These are phyloP conservation scores for Sycophila texana DNA, from an alignment of 2,888 invertebrate genomes.

Conservation along the genomic window DNA sequence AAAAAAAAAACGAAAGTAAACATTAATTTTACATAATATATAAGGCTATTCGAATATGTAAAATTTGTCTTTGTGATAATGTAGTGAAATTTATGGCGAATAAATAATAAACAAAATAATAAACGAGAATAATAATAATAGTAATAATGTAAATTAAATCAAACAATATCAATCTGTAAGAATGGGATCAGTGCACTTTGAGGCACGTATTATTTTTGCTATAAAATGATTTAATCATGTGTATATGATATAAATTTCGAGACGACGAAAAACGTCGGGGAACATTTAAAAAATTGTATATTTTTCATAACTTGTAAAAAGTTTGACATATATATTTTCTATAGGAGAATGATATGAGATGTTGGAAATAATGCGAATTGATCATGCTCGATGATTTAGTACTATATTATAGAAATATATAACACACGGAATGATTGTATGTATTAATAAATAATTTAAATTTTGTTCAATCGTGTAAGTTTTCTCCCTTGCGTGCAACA, in stretches of 20 bases:
- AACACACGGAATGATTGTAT: conserved; percentile 9
- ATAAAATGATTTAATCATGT: conserved; percentile 33
- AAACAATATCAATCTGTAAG: conserved; percentile 1
- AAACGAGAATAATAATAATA: too few species aligned
- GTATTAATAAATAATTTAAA: conserved; percentile 18
- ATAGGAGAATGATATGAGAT: neutral
- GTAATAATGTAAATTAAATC: conserved; percentile 3
- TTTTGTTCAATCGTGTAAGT: conserved; percentile 22
- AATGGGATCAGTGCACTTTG: conserved; percentile 34
- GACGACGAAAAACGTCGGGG: neutral
- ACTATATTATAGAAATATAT: neutral
- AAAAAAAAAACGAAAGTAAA: conserved; percentile 18
- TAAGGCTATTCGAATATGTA: conserved; percentile 2
- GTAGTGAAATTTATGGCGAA: conserved; percentile 18
- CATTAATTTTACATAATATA: conserved; percentile 14
- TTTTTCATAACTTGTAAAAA: conserved; percentile 44
- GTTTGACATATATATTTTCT: conserved; percentile 26
- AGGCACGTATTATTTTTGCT: conserved; percentile 43
- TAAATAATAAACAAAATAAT: conserved; percentile 1
- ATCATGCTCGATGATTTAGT: conserved; percentile 6
- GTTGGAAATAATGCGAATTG: conserved; percentile 5
- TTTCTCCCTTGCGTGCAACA: conserved; percentile 16
- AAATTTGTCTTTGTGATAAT: conserved; percentile 40
- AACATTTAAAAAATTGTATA: conserved; percentile 40
- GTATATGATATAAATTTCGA: conserved; percentile 35